Evolutionary conservation across 2,888 invertebrate genomes (phyloP).

Genomic region (Calameuta pallipes): DNA sequence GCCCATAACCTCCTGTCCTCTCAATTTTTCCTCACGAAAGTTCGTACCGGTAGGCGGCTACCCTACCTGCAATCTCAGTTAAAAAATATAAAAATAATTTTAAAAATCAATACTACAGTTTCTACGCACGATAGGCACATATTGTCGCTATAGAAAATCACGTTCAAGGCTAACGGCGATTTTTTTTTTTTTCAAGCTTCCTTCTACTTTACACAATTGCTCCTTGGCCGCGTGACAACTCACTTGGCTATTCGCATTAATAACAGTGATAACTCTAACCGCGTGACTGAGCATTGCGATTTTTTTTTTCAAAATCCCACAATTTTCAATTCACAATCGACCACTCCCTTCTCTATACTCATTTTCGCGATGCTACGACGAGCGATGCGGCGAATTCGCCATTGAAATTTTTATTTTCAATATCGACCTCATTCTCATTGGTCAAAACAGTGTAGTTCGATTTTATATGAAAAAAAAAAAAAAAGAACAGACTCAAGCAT

Average conservation of each 20-base stretch:
- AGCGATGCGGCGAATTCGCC: too few species aligned
- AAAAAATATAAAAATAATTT: too few species aligned
- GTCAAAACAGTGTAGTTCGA: background rate
- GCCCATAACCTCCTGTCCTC: background rate
- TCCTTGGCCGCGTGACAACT: background rate
- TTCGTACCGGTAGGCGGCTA: background rate
- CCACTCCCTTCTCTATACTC: too few species aligned
- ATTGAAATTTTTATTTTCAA: background rate
- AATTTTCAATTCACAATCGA: background rate
- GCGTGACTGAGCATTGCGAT: background rate
- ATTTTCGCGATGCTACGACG: too few species aligned
- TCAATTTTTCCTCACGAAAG: background rate
- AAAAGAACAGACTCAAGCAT: background rate
- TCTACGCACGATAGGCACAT: background rate
- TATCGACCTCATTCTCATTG: background rate
- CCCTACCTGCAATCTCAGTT: constrained; percentile 1
- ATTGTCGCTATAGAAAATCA: background rate
- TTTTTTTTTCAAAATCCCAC: background rate
- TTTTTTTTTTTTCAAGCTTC: background rate
- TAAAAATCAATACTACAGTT: background rate
- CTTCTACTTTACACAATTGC: background rate
- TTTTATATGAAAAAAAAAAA: background rate
- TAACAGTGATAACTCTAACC: background rate
- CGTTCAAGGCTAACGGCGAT: background rate
- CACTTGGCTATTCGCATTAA: background rate